phyloP scores from a whole-genome alignment of 2,888 invertebrate genomes.

The Spisula solida region DNA sequence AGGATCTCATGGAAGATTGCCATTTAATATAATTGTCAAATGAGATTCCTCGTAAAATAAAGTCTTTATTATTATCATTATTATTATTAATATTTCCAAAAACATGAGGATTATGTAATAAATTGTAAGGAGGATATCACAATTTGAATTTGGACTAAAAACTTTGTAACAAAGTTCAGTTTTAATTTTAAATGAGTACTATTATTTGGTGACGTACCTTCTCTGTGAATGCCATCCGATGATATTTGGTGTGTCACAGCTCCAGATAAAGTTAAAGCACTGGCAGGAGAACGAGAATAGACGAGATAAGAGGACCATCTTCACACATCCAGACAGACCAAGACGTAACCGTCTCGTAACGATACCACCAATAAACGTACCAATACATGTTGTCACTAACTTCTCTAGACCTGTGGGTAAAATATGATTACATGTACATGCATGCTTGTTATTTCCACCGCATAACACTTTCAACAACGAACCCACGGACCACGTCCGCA shows the following conservation, averaged over 20 bases:
- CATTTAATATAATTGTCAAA: too few relatives aligned
- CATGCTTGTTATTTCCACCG: background rate
- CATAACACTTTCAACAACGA: too few relatives aligned
- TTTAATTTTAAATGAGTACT: too few relatives aligned
- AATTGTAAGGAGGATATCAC: too few relatives aligned
- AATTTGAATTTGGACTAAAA: too few relatives aligned
- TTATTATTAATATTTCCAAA: too few relatives aligned
- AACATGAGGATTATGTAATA: too few relatives aligned
- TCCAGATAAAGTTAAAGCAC: slow-evolving; percentile 66
- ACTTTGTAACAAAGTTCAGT: too few relatives aligned
- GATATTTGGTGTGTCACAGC: slow-evolving; percentile 69
- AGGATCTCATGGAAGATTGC: too few relatives aligned
- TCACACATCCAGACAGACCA: slow-evolving; percentile 63
- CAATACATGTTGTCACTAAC: slow-evolving; percentile 64
- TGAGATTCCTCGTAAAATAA: too few relatives aligned
- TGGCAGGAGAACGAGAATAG: slow-evolving; percentile 39
- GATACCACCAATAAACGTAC: slow-evolving; percentile 73
- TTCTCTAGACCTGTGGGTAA: slow-evolving; percentile 67
- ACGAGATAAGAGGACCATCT: slow-evolving; percentile 62
- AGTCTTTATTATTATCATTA: too few relatives aligned
- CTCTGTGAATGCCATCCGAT: slow-evolving; percentile 36
- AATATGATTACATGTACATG: background rate
- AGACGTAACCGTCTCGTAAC: slow-evolving; percentile 67
- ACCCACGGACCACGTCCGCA: too few relatives aligned
- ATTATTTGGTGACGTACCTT: slow-evolving; percentile 3